phyloP scores from a whole-genome alignment of 2,797 vertebrate genomes.

The Rousettus madagascariensis region DNA sequence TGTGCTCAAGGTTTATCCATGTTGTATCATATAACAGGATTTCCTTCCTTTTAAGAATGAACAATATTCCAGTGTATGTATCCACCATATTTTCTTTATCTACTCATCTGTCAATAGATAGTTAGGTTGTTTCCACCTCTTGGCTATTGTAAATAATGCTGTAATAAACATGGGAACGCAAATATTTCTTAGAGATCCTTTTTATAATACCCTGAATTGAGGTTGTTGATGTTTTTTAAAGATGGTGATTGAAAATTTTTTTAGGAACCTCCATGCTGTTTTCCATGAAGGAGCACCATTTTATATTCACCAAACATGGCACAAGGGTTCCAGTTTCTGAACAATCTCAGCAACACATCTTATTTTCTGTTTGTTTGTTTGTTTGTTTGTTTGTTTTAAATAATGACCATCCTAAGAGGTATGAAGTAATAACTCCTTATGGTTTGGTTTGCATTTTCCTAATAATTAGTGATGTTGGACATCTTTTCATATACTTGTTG shows the following conservation, averaged over 20 bases:
- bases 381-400: no score
- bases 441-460: background rate
- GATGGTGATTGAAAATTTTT: background rate
- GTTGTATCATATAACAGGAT: background rate
- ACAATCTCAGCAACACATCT: background rate
- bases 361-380: background rate
- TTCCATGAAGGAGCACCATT: background rate
- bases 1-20: background rate
- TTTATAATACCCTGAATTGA: background rate
- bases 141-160: no score
- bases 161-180: no score
- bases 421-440: background rate
- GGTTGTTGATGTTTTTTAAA: background rate
- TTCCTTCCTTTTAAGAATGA: background rate
- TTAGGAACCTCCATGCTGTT: constrained; percentile 10
- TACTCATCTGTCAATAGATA: background rate
- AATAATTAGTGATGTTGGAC: background rate
- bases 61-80: background rate
- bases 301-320: background rate
- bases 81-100: background rate
- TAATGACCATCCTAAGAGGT: background rate
- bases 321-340: background rate
- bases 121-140: background rate
- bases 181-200: no score
- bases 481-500: background rate